Conservation (phyloP, 2,113 vertebrate genomes). For the Formicarius rufipectus region DNA sequence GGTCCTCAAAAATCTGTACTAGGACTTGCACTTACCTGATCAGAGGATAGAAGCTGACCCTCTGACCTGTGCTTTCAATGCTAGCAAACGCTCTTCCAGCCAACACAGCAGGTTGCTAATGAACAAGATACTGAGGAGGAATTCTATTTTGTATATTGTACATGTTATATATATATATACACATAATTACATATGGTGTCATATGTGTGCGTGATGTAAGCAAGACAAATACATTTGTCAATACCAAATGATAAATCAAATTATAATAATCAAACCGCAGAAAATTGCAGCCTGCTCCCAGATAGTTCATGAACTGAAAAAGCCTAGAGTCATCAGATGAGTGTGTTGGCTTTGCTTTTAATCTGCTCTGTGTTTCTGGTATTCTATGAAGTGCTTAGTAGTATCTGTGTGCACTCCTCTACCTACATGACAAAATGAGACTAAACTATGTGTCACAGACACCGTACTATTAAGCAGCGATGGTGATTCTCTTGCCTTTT, state of each 20-base stretch:
- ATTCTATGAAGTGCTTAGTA: neutral
- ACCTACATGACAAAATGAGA: slow-evolving; percentile 17
- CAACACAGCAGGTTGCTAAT: neutral
- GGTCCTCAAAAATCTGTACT: neutral
- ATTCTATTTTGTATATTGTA: neutral
- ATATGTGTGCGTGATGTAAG: neutral
- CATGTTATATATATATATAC: neutral
- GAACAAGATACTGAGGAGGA: neutral
- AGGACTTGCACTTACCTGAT: neutral
- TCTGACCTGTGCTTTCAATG: neutral
- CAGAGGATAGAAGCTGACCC: neutral
- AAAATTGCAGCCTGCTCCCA: neutral
- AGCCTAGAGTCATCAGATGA: neutral
- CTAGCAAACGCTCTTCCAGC: neutral
- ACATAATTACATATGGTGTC: neutral
- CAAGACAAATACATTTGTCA: neutral
- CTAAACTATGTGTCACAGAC: slow-evolving; percentile 24
- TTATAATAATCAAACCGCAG: neutral
- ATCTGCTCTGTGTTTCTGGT: slow-evolving; percentile 1
- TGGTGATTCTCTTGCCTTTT: neutral
- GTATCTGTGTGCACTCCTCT: neutral
- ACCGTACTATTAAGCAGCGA: neutral
- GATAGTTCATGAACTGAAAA: neutral
- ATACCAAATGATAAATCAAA: neutral
- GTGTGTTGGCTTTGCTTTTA: neutral